These are phyloP conservation scores for Nebria brevicollis DNA, from an alignment of 2,888 invertebrate species.

Conservation along the genomic window DNA sequence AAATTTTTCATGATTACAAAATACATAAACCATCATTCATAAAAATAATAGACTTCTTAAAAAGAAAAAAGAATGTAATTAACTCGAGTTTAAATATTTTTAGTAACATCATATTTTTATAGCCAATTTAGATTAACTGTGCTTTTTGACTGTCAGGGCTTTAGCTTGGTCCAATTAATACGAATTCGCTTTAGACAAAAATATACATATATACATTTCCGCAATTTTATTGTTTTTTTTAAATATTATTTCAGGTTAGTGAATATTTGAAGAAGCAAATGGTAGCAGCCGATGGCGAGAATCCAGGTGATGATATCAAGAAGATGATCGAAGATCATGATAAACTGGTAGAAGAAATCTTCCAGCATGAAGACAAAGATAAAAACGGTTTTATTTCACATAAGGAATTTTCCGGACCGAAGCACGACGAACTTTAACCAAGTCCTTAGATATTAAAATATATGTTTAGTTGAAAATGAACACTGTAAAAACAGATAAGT, in stretches of 20 bases:
- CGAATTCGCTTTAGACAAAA: no score
- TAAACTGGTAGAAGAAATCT: constrained; percentile 94
- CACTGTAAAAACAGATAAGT: constrained; percentile 24
- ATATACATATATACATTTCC: no score
- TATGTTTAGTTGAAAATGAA: constrained; percentile 43
- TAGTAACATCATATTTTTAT: no score
- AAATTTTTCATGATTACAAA: no score
- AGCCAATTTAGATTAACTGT: no score
- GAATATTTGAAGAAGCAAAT: constrained; percentile 93
- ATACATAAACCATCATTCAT: no score
- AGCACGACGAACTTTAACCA: constrained; percentile 92
- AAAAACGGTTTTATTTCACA: constrained; percentile 96
- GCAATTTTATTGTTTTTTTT: neutral
- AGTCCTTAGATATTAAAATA: constrained; percentile 23
- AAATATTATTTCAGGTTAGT: constrained; percentile 75
- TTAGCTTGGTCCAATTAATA: no score
- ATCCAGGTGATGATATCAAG: constrained; percentile 79
- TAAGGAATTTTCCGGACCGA: constrained; percentile 96
- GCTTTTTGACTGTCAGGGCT: no score
- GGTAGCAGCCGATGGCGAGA: constrained; percentile 81
- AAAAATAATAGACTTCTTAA: no score
- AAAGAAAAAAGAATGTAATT: constrained; percentile 48
- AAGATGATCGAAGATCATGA: constrained; percentile 89
- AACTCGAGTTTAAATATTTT: no score
- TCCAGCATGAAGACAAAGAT: constrained; percentile 97